Evolutionary conservation across 2,113 vertebrate species (phyloP).

Genomic region (Nipponia nippon): DNA sequence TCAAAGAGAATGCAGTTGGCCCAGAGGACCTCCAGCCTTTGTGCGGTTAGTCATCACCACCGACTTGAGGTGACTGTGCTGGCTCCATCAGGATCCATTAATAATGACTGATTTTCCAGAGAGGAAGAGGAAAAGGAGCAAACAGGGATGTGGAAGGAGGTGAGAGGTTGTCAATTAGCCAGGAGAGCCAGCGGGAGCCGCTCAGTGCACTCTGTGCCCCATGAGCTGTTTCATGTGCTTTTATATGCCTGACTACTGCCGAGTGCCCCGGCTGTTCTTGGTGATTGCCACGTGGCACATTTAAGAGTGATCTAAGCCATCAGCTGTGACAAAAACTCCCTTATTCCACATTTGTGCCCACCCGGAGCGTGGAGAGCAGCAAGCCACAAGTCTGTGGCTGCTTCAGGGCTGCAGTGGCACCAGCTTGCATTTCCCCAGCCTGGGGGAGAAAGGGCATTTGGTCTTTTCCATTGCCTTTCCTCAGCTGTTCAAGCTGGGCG

Average conservation of each 20-base stretch:
- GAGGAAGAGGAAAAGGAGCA: background rate
- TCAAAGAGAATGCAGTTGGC: background rate
- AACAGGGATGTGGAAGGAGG: background rate
- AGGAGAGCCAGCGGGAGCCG: background rate
- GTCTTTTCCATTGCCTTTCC: background rate
- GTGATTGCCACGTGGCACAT: background rate
- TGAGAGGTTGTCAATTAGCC: background rate
- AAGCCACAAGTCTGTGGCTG: background rate
- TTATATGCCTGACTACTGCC: background rate
- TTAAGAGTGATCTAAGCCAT: background rate
- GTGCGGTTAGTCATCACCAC: background rate
- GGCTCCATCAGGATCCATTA: background rate
- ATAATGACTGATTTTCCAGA: background rate
- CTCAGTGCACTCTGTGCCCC: background rate
- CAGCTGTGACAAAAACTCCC: background rate
- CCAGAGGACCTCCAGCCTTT: background rate
- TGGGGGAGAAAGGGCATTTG: background rate
- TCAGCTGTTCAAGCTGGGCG: background rate
- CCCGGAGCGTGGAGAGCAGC: background rate
- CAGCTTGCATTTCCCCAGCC: background rate
- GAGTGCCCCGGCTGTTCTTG: background rate
- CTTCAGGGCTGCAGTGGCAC: background rate
- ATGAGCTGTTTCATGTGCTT: background rate
- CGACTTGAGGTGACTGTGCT: background rate
- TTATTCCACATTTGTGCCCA: background rate